These are phyloP conservation scores for Lamellibrachia luymesi DNA, from an alignment of 1,140 invertebrate species.

Conservation along the genomic window DNA sequence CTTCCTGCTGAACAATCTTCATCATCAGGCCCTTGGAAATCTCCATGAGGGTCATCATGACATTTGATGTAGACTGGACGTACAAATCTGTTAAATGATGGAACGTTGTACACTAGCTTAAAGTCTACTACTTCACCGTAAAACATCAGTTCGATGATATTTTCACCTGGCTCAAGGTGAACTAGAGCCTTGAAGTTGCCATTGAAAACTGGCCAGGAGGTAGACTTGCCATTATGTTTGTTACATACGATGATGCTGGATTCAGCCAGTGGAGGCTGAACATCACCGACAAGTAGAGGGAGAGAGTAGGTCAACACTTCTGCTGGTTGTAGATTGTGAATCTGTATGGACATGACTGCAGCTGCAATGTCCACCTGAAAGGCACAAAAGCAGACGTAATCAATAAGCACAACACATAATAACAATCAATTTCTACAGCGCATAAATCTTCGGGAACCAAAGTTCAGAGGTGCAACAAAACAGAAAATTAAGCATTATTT, in stretches of 20 bases:
- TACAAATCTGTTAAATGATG: constrained; percentile 48
- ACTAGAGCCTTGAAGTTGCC: constrained; percentile 51
- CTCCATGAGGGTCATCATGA: constrained; percentile 65
- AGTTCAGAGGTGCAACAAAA: no score
- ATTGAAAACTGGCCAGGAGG: constrained; percentile 49
- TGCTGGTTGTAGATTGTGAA: constrained; percentile 43
- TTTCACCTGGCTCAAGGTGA: constrained; percentile 42
- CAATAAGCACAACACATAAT: background rate
- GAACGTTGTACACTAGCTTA: constrained; percentile 37
- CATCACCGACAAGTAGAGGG: constrained; percentile 48
- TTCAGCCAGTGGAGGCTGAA: constrained; percentile 23
- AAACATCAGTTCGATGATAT: constrained; percentile 42
- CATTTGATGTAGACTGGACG: constrained; percentile 59
- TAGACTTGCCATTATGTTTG: background rate
- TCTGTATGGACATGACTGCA: constrained; percentile 40
- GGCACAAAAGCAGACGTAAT: background rate
- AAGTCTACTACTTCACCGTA: constrained; percentile 39
- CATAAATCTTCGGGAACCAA: no score
- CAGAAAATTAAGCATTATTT: no score
- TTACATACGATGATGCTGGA: background rate
- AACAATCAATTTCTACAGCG: background rate
- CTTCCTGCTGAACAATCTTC: constrained; percentile 71
- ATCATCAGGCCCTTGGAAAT: constrained; percentile 73
- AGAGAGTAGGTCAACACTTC: constrained; percentile 44
- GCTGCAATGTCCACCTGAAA: background rate